A percentile compares a stretch with the other conserved stretches of the same genome.
Conservation (phyloP, 2,888 invertebrate species). For the Arrhopalites spinosus region DNA sequence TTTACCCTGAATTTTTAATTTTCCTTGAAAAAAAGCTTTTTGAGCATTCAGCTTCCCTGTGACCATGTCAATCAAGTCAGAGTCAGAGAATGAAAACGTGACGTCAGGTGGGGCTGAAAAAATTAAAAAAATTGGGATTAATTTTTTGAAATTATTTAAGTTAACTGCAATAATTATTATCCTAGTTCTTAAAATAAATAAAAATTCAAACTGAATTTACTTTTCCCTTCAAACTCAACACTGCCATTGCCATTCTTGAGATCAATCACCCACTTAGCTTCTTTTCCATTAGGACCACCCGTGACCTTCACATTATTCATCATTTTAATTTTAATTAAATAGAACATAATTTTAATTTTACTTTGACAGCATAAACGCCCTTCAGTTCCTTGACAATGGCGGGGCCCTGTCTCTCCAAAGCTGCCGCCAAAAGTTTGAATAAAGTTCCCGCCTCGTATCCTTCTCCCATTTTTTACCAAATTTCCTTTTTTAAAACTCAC, state of each 20-base stretch:
- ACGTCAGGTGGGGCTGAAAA: constrained; percentile 81
- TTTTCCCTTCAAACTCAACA: constrained; percentile 75
- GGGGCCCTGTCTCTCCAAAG: constrained; percentile 79
- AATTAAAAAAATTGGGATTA: constrained; percentile 29
- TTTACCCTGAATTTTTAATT: constrained; percentile 82
- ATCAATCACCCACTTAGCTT: constrained; percentile 90
- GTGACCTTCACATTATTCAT: background rate
- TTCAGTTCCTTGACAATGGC: constrained; percentile 82
- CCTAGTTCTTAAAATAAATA: no score
- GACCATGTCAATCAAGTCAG: constrained; percentile 83
- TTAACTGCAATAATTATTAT: background rate
- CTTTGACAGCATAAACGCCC: constrained; percentile 87
- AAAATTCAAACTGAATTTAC: no score
- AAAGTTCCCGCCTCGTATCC: constrained; percentile 78
- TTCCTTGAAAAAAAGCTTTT: constrained; percentile 96
- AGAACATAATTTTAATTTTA: constrained; percentile 59
- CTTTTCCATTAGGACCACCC: constrained; percentile 72
- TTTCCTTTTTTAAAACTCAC: no score
- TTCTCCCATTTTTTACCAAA: no score
- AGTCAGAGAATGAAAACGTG: constrained; percentile 84
- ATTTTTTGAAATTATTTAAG: background rate
- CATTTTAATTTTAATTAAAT: background rate
- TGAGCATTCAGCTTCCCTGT: constrained; percentile 91
- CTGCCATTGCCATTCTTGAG: constrained; percentile 85
- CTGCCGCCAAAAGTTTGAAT: constrained; percentile 78